Conservation (phyloP, 2,113 vertebrate species). For the Trematocara macrostoma region DNA sequence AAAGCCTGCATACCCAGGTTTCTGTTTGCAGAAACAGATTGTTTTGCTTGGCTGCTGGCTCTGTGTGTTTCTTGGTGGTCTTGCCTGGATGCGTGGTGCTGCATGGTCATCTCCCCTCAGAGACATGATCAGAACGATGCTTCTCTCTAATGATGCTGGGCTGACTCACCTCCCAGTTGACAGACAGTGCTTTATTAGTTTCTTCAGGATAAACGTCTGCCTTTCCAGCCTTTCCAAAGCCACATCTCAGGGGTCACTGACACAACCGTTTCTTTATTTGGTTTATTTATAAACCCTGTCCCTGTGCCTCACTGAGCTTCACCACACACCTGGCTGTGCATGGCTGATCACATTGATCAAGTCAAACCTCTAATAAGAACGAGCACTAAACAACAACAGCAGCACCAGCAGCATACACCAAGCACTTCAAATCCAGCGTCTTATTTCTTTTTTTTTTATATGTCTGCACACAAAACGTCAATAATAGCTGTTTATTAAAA, state of each 20-base stretch:
- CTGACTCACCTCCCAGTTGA: slow-evolving; percentile 69
- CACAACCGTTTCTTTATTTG: slow-evolving; percentile 47
- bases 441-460: neutral
- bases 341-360: slow-evolving; percentile 40
- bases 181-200: slow-evolving; percentile 73
- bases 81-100: slow-evolving; percentile 10
- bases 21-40: slow-evolving; percentile 1
- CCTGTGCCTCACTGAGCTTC: slow-evolving; percentile 47
- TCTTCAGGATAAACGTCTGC: slow-evolving; percentile 72
- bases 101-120: slow-evolving; percentile 46
- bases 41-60: neutral
- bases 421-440: neutral
- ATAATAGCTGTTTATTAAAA: neutral
- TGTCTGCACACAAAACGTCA: neutral
- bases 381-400: neutral
- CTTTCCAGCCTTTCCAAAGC: slow-evolving; percentile 60
- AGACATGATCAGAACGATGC: slow-evolving; percentile 60
- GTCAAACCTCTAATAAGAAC: neutral
- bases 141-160: slow-evolving; percentile 67
- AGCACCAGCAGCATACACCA: neutral
- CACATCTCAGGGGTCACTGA: slow-evolving; percentile 66
- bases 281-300: slow-evolving; percentile 67
- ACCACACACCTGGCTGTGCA: slow-evolving; percentile 53
- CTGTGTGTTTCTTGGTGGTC: slow-evolving; percentile 30
- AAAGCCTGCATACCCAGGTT: neutral